Evolutionary conservation across 2,113 vertebrate species (phyloP).

Genomic region (mouse (Mus musculus)): DNA sequence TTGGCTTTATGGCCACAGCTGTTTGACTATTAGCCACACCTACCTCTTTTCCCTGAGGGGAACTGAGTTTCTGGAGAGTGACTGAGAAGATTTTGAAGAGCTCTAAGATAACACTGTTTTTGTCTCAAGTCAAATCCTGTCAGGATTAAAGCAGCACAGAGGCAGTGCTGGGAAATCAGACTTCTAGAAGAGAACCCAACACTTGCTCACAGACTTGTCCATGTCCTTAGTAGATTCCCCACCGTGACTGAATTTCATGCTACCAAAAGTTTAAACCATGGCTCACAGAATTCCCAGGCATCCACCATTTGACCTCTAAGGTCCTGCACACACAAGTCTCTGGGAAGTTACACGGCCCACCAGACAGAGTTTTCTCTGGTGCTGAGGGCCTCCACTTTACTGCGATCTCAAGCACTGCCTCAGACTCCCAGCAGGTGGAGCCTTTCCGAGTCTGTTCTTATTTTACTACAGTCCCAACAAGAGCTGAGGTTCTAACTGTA

Average conservation of each 20-base stretch:
- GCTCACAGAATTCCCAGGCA: background rate
- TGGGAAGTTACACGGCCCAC: background rate
- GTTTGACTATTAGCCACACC: background rate
- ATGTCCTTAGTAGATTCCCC: background rate
- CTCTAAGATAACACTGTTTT: slow-evolving; percentile 2
- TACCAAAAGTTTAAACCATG: background rate
- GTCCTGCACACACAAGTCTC: background rate
- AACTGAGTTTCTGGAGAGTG: slow-evolving; percentile 16
- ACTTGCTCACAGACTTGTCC: background rate
- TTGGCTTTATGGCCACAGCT: background rate
- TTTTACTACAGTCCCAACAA: no score
- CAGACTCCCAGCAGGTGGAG: background rate
- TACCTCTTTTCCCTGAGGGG: background rate
- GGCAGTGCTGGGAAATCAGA: background rate
- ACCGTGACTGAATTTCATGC: background rate
- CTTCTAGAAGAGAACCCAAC: background rate
- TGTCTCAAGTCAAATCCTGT: background rate
- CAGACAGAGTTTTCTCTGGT: background rate
- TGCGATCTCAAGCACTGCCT: background rate
- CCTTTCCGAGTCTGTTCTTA: background rate
- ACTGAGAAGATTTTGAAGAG: background rate
- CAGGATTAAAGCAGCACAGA: background rate
- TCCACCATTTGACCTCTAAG: no score
- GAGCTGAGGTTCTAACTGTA: slow-evolving; percentile 1
- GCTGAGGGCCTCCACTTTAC: background rate